Conservation (phyloP, 2,113 vertebrate species). For the Pagrus major region DNA sequence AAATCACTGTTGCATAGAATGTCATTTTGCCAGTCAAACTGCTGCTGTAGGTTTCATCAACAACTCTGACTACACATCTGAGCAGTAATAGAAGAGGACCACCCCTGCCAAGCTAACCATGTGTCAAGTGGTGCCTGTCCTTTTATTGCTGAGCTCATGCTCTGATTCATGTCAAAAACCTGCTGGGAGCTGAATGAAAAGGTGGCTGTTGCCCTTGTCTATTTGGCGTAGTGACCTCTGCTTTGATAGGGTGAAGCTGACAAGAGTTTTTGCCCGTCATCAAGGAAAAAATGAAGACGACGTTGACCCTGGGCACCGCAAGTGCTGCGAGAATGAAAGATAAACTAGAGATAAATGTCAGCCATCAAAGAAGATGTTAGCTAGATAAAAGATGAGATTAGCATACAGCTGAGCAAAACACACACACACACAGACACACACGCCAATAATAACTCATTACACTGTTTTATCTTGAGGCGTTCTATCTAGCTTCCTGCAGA, state of each 20-base stretch:
- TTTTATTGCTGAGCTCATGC: slow-evolving; percentile 36
- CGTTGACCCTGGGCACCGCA: slow-evolving; percentile 4
- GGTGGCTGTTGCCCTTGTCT: slow-evolving; percentile 46
- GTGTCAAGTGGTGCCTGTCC: slow-evolving; percentile 22
- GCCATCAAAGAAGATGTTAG: slow-evolving; percentile 17
- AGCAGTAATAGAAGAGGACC: slow-evolving; percentile 30
- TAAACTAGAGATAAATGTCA: slow-evolving; percentile 40
- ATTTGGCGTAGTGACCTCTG: slow-evolving; percentile 27
- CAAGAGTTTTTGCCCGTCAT: slow-evolving; percentile 1
- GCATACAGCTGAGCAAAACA: slow-evolving; percentile 3
- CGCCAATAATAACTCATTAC: slow-evolving; percentile 44
- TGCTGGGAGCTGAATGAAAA: slow-evolving; percentile 44
- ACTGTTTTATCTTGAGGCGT: slow-evolving; percentile 74
- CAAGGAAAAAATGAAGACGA: slow-evolving; percentile 10
- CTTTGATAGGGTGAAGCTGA: slow-evolving; percentile 43
- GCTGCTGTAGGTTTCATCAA: slow-evolving; percentile 16
- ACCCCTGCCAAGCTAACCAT: slow-evolving; percentile 22
- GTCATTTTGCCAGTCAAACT: slow-evolving; percentile 18
- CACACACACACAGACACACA: slow-evolving; percentile 7
- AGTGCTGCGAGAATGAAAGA: slow-evolving; percentile 9
- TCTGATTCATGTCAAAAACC: slow-evolving; percentile 50
- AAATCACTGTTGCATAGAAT: slow-evolving; percentile 1
- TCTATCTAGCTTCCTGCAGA: slow-evolving; percentile 66
- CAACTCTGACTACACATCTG: slow-evolving; percentile 9
- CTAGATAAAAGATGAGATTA: slow-evolving; percentile 30